Evolutionary conservation across 2,888 invertebrate genomes (phyloP).

Genomic region (Heliconius erato): DNA sequence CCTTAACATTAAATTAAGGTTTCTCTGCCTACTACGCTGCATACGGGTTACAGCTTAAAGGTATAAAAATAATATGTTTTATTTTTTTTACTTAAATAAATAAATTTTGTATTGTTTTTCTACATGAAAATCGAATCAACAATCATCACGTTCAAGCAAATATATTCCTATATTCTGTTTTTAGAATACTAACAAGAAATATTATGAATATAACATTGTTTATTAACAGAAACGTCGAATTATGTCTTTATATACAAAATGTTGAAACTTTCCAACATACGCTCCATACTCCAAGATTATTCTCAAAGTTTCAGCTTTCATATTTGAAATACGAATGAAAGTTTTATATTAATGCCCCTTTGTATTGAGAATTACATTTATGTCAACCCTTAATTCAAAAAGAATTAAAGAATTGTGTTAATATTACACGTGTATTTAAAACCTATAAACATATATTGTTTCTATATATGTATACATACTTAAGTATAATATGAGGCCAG

Average conservation of each 20-base stretch:
- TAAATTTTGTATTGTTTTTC: no score
- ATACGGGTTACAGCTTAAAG: no score
- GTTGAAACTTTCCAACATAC: not conserved
- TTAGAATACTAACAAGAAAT: not conserved
- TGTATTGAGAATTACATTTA: constrained; percentile 4
- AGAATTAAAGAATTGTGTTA: not conserved
- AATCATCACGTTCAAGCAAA: no score
- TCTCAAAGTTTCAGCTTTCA: constrained; percentile 8
- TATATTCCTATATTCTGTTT: no score
- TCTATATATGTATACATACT: no score
- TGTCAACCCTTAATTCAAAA: not conserved
- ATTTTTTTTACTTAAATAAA: no score
- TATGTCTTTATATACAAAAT: not conserved
- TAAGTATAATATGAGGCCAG: no score
- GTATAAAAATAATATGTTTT: no score
- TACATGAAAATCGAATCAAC: no score
- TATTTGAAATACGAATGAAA: constrained; percentile 14
- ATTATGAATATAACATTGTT: not conserved
- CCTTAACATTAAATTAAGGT: no score
- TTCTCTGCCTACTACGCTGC: no score
- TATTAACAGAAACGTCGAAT: constrained; percentile 26
- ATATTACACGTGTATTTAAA: not conserved
- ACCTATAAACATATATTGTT: no score
- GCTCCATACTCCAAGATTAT: constrained; percentile 9
- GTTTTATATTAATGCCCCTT: constrained; percentile 10